A percentile compares a stretch with the other conserved stretches of the same genome.
phyloP scores from a whole-genome alignment of 2,797 vertebrate species.

The Anabas testudineus region DNA sequence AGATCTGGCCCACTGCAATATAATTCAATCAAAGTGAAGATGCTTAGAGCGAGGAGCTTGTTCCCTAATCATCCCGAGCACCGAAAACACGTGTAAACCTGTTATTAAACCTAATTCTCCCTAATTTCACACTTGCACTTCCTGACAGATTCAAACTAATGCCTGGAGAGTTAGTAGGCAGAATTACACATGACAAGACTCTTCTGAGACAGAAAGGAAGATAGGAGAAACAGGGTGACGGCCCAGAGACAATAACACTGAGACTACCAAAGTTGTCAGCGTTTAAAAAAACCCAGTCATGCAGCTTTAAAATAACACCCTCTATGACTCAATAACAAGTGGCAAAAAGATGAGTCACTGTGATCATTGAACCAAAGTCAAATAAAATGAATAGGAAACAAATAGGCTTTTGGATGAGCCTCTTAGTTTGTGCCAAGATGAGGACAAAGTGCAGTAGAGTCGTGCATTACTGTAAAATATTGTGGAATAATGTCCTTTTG shows the following conservation, averaged over 20 bases:
- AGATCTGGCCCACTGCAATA: slow-evolving; percentile 12
- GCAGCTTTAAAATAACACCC: neutral
- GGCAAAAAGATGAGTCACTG: neutral
- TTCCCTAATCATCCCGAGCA: slow-evolving; percentile 18
- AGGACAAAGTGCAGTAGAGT: neutral
- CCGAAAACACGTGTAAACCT: slow-evolving; percentile 32
- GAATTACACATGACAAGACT: neutral
- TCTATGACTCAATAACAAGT: neutral
- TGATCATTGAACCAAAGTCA: neutral
- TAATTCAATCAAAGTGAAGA: slow-evolving; percentile 41
- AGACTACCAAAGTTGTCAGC: neutral
- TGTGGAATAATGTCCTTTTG: neutral
- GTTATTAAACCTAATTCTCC: slow-evolving; percentile 15
- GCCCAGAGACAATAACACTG: neutral
- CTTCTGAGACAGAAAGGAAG: neutral
- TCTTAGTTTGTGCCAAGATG: neutral
- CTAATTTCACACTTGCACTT: neutral
- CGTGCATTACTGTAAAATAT: too few species aligned
- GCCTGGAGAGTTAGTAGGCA: neutral
- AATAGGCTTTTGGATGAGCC: neutral
- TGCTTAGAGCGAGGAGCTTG: slow-evolving; percentile 15
- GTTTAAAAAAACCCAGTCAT: neutral
- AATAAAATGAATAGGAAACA: neutral
- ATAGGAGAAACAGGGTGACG: neutral
- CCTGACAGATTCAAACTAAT: slow-evolving; percentile 5